A percentile compares a stretch with the other conserved stretches of the same genome.
phyloP scores from a whole-genome alignment of 30 jellyfish, hydroid and myxozoan genomes.

The Turritopsis dohrnii region DNA sequence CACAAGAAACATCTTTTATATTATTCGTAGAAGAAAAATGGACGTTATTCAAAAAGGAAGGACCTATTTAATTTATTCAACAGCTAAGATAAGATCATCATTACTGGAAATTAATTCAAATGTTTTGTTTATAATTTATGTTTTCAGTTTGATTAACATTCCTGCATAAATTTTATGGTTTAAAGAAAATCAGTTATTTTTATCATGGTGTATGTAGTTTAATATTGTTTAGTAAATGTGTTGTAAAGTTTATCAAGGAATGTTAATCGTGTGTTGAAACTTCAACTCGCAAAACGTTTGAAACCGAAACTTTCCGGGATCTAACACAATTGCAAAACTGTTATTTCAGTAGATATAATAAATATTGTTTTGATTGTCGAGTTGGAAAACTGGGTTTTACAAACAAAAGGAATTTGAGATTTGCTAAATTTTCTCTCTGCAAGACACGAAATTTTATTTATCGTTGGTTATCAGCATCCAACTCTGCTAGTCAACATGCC shows the following conservation, averaged over 20 bases:
- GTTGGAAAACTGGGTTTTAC: background rate
- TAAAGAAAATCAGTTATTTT: background rate
- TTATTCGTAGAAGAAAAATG: background rate
- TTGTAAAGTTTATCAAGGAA: background rate
- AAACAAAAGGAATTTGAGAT: background rate
- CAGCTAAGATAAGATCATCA: background rate
- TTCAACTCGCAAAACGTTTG: background rate
- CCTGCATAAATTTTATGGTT: background rate
- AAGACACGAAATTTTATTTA: background rate
- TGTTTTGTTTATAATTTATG: too few species aligned
- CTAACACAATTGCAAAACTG: background rate
- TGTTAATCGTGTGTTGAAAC: background rate
- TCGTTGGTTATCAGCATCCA: background rate
- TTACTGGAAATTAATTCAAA: background rate
- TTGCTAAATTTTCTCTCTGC: background rate
- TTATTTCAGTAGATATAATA: background rate
- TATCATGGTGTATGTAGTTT: background rate
- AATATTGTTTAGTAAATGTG: background rate
- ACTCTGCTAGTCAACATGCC: slow-evolving; percentile 25
- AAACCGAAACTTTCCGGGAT: background rate
- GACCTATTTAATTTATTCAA: background rate
- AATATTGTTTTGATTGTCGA: background rate
- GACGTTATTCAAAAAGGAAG: background rate
- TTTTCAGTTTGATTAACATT: background rate
- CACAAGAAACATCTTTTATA: background rate